Evolutionary conservation across 2,888 invertebrate genomes (phyloP).

Genomic region (Syritta pipiens): DNA sequence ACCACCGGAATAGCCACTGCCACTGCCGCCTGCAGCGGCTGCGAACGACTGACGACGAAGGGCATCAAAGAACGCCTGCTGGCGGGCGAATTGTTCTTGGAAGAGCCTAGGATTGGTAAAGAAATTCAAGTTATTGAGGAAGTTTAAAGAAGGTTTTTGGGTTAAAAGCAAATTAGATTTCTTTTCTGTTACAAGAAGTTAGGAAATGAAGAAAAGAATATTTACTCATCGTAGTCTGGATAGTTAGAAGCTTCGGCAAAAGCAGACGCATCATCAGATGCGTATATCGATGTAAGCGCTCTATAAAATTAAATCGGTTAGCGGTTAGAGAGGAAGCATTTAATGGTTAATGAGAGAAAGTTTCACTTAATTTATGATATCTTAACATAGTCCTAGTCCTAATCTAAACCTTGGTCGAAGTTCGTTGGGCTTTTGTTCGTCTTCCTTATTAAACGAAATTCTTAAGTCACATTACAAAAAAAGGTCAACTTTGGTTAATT

Average conservation of each 20-base stretch:
- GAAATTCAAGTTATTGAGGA: neutral
- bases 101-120: constrained; percentile 69
- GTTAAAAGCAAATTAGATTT: neutral
- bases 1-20: constrained; percentile 3
- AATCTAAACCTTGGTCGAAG: too few species aligned
- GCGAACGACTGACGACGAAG: constrained; percentile 68
- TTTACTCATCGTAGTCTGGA: constrained; percentile 75
- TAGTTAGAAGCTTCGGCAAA: constrained; percentile 75
- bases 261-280: constrained; percentile 75
- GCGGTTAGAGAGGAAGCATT: constrained; percentile 21
- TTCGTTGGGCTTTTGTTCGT: too few species aligned
- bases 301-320: constrained; percentile 64
- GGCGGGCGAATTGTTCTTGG: constrained; percentile 75
- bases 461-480: too few species aligned
- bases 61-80: constrained; percentile 74
- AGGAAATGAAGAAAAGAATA: constrained; percentile 70
- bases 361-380: too few species aligned
- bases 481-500: too few species aligned
- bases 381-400: too few species aligned
- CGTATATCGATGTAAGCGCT: constrained; percentile 70
- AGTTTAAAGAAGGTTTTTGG: neutral
- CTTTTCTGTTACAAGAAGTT: too few species aligned
- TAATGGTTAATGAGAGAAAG: neutral
- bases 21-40: constrained; percentile 21
- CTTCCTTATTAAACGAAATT: too few species aligned